phyloP scores from a whole-genome alignment of 2,888 invertebrate genomes.

The Lissonota sp. region DNA sequence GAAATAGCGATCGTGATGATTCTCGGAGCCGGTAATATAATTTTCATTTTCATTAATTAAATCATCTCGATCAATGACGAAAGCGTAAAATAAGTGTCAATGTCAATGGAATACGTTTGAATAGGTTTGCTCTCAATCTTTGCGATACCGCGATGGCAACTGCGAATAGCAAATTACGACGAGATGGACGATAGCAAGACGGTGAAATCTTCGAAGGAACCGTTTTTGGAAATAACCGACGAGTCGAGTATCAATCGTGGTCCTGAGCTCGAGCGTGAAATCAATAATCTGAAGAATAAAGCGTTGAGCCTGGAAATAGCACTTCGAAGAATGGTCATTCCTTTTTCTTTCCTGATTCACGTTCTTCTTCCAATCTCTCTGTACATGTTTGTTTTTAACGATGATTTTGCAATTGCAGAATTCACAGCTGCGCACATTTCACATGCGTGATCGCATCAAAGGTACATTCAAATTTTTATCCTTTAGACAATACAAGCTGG shows the following conservation, averaged over 20 bases:
- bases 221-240: conserved; percentile 60
- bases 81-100: conserved; percentile 2
- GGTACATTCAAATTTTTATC: conserved; percentile 39
- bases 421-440: conserved; percentile 61
- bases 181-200: neutral
- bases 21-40: conserved; percentile 68
- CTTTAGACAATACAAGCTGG: neutral
- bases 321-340: conserved; percentile 69
- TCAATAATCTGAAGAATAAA: conserved; percentile 68
- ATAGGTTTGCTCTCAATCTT: conserved; percentile 66
- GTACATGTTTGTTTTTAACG: conserved; percentile 8
- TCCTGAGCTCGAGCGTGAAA: conserved; percentile 62
- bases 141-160: conserved; percentile 46
- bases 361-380: neutral
- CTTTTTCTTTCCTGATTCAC: neutral
- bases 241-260: conserved; percentile 17
- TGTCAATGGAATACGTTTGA: neutral
- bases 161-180: conserved; percentile 37
- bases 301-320: conserved; percentile 68
- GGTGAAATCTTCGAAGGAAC: conserved; percentile 19
- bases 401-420: conserved; percentile 55
- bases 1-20: conserved; percentile 64
- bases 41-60: neutral
- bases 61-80: too few relatives aligned
- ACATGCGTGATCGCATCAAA: conserved; percentile 55